Evolutionary conservation across 1,140 invertebrate genomes (phyloP).

Genomic region (Cotesia glomerata): DNA sequence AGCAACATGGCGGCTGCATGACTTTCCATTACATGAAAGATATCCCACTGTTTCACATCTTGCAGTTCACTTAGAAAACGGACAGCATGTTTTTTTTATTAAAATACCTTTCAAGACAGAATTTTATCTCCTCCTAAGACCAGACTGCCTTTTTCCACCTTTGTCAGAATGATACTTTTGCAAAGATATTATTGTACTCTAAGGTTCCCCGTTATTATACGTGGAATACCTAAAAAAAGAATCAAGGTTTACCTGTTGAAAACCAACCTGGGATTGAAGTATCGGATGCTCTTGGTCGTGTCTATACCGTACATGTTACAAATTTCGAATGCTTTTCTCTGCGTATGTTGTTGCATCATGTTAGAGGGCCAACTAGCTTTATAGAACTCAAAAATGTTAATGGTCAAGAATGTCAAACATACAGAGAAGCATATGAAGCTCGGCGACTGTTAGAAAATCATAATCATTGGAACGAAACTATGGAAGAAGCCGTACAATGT

Average conservation of each 20-base stretch:
- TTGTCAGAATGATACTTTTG: slow-evolving; percentile 51
- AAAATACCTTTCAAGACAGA: slow-evolving; percentile 39
- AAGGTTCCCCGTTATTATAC: slow-evolving; percentile 43
- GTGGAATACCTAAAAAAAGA: slow-evolving; percentile 46
- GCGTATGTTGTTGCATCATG: slow-evolving; percentile 56
- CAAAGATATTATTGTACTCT: slow-evolving; percentile 55
- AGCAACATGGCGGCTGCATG: slow-evolving; percentile 18
- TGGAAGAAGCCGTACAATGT: slow-evolving; percentile 50
- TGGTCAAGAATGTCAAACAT: slow-evolving; percentile 51
- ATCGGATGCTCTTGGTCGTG: too few species aligned
- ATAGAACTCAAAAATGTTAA: slow-evolving; percentile 55
- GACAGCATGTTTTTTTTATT: slow-evolving; percentile 56
- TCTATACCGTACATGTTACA: too few species aligned
- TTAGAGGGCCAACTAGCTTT: slow-evolving; percentile 60
- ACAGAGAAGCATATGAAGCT: slow-evolving; percentile 52
- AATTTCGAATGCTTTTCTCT: slow-evolving; percentile 59
- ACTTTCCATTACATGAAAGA: slow-evolving; percentile 24
- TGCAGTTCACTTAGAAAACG: too few species aligned
- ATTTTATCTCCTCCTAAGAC: slow-evolving; percentile 11
- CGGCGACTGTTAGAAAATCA: slow-evolving; percentile 53
- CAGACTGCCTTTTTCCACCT: slow-evolving; percentile 56
- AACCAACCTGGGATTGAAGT: slow-evolving; percentile 40
- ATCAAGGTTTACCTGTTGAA: slow-evolving; percentile 45
- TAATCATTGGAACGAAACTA: slow-evolving; percentile 50
- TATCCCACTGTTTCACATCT: slow-evolving; percentile 21